Base-by-base conservation (phyloP, 2,113 vertebrate genomes). In the Engraulis encrasicolus region DNA sequence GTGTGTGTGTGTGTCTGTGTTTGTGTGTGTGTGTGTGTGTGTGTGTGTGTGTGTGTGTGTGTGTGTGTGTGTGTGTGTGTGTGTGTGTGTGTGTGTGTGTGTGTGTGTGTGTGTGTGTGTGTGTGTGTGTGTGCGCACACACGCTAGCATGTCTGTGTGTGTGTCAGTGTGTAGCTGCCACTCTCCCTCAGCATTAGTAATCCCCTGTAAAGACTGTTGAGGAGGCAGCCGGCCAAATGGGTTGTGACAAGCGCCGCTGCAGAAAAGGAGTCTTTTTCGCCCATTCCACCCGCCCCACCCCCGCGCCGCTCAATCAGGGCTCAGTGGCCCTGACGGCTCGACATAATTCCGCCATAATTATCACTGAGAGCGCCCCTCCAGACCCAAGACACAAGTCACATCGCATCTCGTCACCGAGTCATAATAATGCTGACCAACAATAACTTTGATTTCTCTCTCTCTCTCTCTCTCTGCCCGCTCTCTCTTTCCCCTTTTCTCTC, bases 321-420 rank as follows among this genome's bases (percentile, higher is more conserved):
- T 95, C 96, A 97, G 96, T 96, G 94, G 96, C 95, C 96, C 94
- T 96, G 96, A 97, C 96, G 96, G 97, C 95, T 96, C 96, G 96
- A 98, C 97, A 98, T 98, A 95, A 98, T 98, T 99, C 96, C 91
- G 92, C 96, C 95, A 98, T 98, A 98, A 99, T 98, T 98, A 98
- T 97, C 96, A 98, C 96, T 98, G 94, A 83, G 95, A 97, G 97
- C 96, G 95, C 96, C 93, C 96, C 95, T 96, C 94, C 92, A 89
- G 89, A 96, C 89, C 90, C 95, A 95, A 95, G 94, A 94, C 91
- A 94, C 91, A 94, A 95, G 96, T 98, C 98, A 95, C 94, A 95
- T 96, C 93, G 89, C 85, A 98, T 99, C 96, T 96, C 85, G 87
- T 99, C 97, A 98, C 81, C 18, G 86, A n/a, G n/a, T n/a, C 79